A percentile compares a stretch with the other conserved stretches of the same genome.
phyloP scores from a whole-genome alignment of 2,797 vertebrate genomes.

The Fistularia tabacaria region DNA sequence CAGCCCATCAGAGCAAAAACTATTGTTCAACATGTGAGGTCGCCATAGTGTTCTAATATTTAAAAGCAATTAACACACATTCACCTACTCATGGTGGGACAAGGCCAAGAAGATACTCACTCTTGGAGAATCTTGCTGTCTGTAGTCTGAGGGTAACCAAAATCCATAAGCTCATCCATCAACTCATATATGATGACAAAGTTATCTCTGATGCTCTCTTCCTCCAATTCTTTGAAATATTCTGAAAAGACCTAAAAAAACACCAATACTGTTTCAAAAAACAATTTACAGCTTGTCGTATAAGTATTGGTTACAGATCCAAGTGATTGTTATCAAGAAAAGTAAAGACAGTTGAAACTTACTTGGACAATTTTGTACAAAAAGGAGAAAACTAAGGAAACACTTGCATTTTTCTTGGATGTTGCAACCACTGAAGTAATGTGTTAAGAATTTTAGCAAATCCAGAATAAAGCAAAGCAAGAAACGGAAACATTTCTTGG shows the following conservation, averaged over 20 bases:
- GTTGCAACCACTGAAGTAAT: conserved; percentile 90
- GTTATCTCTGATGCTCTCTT: conserved; percentile 97
- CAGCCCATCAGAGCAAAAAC: too few relatives aligned
- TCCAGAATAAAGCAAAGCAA: background rate
- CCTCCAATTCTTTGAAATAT: conserved; percentile 98
- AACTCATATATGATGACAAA: conserved; percentile 99
- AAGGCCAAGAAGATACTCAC: conserved; percentile 71
- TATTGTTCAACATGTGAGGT: too few relatives aligned
- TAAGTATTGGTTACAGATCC: too few relatives aligned
- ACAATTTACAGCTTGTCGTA: too few relatives aligned
- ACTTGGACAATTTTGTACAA: conserved; percentile 99
- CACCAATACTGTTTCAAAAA: background rate
- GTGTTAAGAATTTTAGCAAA: conserved; percentile 53
- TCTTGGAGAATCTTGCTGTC: conserved; percentile 99
- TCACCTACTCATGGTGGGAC: background rate
- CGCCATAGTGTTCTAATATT: too few relatives aligned
- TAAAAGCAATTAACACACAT: too few relatives aligned
- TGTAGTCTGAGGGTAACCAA: conserved; percentile 96
- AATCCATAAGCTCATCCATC: conserved; percentile 98
- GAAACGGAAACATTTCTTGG: background rate
- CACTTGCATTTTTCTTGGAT: conserved; percentile 97
- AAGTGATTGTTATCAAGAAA: background rate
- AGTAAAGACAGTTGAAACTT: conserved; percentile 20
- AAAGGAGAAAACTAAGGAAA: conserved; percentile 96
- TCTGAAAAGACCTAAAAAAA: conserved; percentile 90